These are phyloP conservation scores for Halictus rubicundus DNA, from an alignment of 1,140 invertebrate genomes.

Conservation along the genomic window DNA sequence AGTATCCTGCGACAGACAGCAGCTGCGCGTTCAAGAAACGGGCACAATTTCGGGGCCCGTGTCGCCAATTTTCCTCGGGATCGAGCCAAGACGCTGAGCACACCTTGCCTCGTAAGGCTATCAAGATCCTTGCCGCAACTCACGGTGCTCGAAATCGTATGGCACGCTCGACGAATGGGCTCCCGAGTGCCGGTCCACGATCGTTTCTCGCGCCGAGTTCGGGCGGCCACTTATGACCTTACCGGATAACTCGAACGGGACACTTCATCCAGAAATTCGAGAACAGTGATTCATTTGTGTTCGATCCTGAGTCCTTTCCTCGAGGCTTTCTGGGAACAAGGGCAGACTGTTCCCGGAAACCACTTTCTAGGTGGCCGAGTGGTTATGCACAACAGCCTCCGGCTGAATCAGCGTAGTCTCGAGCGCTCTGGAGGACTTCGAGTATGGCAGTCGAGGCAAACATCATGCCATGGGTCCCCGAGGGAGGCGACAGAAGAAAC, in stretches of 20 bases:
- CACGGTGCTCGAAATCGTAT: too few relatives aligned
- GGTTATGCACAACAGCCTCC: neutral
- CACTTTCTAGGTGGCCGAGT: neutral
- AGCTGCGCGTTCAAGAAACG: neutral
- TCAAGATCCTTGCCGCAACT: too few relatives aligned
- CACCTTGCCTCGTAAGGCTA: too few relatives aligned
- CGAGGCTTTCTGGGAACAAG: neutral
- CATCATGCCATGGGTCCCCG: neutral
- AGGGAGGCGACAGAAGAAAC: neutral
- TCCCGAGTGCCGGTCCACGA: too few relatives aligned
- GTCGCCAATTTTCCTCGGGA: neutral
- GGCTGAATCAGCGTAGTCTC: neutral
- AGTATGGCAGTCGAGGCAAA: neutral
- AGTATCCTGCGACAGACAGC: neutral
- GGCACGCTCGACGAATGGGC: too few relatives aligned
- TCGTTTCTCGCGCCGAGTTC: too few relatives aligned
- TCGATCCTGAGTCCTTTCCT: neutral
- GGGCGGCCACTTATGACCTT: too few relatives aligned
- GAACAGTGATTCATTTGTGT: slow-evolving; percentile 22
- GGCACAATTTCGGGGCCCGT: neutral
- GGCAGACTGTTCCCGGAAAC: slow-evolving; percentile 14
- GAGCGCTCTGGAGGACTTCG: neutral
- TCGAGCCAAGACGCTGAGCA: too few relatives aligned
- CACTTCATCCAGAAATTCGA: neutral
- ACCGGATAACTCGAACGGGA: too few relatives aligned